These are phyloP conservation scores for Anser cygnoides DNA, from an alignment of 2,113 vertebrate genomes.

Conservation along the genomic window DNA sequence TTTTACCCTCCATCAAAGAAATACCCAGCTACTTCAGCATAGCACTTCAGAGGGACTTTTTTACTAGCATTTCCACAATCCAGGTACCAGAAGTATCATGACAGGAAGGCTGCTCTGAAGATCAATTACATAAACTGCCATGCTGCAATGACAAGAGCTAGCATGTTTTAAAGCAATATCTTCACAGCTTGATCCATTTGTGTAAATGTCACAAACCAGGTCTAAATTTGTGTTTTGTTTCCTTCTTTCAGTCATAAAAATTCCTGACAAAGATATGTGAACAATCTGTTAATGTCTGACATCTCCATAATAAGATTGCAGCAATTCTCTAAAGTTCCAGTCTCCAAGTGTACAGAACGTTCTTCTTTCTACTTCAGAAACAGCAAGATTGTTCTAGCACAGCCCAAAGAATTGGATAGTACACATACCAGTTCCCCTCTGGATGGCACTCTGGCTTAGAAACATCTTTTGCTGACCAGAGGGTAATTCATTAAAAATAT, in stretches of 20 bases:
- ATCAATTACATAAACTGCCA: background rate
- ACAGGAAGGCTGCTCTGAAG: background rate
- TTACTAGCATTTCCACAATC: background rate
- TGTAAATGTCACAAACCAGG: background rate
- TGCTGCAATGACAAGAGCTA: background rate
- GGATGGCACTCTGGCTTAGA: slow-evolving; percentile 1
- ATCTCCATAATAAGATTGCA: background rate
- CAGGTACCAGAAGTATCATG: background rate
- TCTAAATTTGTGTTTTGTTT: background rate
- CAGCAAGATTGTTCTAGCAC: background rate
- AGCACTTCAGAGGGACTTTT: background rate
- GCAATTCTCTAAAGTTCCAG: background rate
- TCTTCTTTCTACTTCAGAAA: background rate
- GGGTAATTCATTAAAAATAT: background rate
- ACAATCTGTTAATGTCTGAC: background rate
- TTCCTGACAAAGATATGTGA: background rate
- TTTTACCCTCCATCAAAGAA: background rate
- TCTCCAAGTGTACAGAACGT: background rate
- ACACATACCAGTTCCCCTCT: background rate
- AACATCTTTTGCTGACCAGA: background rate
- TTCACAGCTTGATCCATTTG: background rate
- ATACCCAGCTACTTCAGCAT: background rate
- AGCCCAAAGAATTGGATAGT: background rate
- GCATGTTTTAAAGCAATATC: background rate
- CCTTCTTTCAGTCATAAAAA: background rate